Evolutionary conservation across 1,140 invertebrate genomes (phyloP), one percentile per base, ranked within the genome.

Genomic region (Nautilus pompilius): DNA sequence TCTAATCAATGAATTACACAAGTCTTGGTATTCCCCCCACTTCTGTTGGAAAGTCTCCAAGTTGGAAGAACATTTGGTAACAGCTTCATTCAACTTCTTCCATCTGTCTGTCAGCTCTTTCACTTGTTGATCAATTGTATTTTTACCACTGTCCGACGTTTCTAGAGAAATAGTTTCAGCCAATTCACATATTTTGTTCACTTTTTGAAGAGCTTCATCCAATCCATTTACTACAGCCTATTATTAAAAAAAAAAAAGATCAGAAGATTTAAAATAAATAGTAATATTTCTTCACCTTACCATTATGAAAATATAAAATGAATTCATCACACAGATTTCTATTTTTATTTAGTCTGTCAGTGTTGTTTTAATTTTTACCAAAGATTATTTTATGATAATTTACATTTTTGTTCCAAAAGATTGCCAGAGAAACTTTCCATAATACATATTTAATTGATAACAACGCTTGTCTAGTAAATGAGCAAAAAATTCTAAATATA

Each of bases 61-160:
- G 57, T 88, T 86, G 64, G 89, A 89, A 69, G 90, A 89, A 0
- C 90, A 90, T 71, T 96, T 91, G 53, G 89, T 89, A 53, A 90
- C 89, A 36, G 91, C 86, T n/a, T 87, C 85, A 77, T 92, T 90
- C 0, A 96, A 75, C n/a, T 88, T 88, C 70, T 95, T 91, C 91
- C 92, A 95, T 69, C 94, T 91, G 36, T 87, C 84, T 68, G 90
- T 90, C n/a, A 96, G 78, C 70, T 93, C 90, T 59, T 90, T 89
- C 13, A 92, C 89, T 76, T 96, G 93, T 74, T 92, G 89, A 45
- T 90, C 88, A 2, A 96, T 90, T 22, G 85, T 85, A 63, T 95
- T 92, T 80, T 93, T 91, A 17, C 93, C 94, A 81, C 95, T 92
- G 6, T 87, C 86, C 1, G 90, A 90, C 13, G 93, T 93, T n/a